These are phyloP conservation scores for Crypturellus tataupa DNA, from an alignment of 2,797 vertebrate genomes.

Conservation along the genomic window DNA sequence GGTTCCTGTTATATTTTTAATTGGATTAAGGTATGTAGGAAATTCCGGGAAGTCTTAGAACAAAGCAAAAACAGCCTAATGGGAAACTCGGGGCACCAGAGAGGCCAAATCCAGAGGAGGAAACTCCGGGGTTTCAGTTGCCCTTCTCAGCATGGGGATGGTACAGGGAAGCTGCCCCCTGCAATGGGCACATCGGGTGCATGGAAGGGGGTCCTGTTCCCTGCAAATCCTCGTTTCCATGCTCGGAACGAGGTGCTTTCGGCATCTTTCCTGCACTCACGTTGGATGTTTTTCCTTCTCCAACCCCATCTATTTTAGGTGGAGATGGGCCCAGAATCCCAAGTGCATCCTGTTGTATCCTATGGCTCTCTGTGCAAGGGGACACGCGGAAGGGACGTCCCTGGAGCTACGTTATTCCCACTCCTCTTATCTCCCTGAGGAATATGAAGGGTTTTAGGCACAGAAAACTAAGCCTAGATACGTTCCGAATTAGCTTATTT, in stretches of 20 bases:
- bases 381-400: no score
- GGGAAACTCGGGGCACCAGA: accelerated
- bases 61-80: neutral
- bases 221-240: neutral
- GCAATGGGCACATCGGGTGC: no score
- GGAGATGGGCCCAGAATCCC: neutral
- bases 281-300: neutral
- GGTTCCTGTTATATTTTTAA: neutral
- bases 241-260: neutral
- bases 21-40: neutral
- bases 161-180: neutral
- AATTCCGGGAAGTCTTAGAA: neutral
- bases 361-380: no score
- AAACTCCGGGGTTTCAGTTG: neutral
- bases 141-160: accelerated
- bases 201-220: neutral
- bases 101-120: neutral
- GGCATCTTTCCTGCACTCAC: neutral
- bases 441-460: neutral
- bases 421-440: neutral
- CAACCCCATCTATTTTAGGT: neutral
- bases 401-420: neutral
- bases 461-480: neutral
- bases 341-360: neutral
- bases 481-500: neutral